Percentiles rank a stretch among this genome's conserved stretches.
These are phyloP conservation scores for Macropis europaea DNA, from an alignment of 2,888 invertebrate species.

Conservation along the genomic window DNA sequence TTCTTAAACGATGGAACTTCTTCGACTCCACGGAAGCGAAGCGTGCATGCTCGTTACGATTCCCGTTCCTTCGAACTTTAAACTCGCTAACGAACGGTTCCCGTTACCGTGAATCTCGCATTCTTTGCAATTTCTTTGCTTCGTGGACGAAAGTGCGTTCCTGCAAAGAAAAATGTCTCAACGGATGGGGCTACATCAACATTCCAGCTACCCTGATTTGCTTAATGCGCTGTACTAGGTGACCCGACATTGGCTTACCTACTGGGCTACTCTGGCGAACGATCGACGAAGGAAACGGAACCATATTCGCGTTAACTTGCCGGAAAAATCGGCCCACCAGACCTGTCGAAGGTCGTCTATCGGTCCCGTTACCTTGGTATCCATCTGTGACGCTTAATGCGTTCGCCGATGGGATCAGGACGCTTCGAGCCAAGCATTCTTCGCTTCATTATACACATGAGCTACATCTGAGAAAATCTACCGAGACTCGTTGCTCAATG, in stretches of 20 bases:
- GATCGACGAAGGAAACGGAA: neutral
- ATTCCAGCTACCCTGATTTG: too few species aligned
- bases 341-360: conserved; percentile 47
- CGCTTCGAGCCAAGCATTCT: too few species aligned
- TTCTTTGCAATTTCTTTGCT: neutral
- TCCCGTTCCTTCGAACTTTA: neutral
- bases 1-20: conserved; percentile 25
- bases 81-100: conserved; percentile 5
- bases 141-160: neutral
- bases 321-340: conserved; percentile 3
- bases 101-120: conserved; percentile 3
- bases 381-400: conserved; percentile 41
- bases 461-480: too few species aligned
- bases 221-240: too few species aligned
- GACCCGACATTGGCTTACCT: too few species aligned
- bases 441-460: too few species aligned
- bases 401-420: conserved; percentile 15
- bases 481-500: too few species aligned
- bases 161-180: neutral
- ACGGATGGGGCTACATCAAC: too few species aligned
- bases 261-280: neutral
- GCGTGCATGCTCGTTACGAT: conserved; percentile 19
- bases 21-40: conserved; percentile 35
- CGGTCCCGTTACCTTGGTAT: conserved; percentile 52
- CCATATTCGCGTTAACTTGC: neutral